Percentiles rank a stretch among this genome's conserved stretches.
Evolutionary conservation across 2,888 invertebrate species (phyloP).

Genomic region (Lasioglossum lativentre): DNA sequence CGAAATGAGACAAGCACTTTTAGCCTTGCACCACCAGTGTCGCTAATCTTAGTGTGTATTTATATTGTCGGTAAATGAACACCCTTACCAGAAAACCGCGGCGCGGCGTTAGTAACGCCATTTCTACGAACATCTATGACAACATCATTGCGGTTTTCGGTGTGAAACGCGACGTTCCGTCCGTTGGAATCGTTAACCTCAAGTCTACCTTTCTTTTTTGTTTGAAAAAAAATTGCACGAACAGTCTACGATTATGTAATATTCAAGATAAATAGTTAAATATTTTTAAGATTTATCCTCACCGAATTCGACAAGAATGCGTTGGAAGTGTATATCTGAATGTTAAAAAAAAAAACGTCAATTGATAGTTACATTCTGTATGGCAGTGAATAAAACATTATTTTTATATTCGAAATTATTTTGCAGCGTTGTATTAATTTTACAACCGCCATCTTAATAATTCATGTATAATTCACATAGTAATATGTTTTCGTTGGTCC

Average conservation of each 20-base stretch:
- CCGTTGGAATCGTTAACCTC: background rate
- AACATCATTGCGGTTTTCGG: slow-evolving; percentile 3
- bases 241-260: background rate
- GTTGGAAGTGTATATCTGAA: no score
- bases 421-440: background rate
- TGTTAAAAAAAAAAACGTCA: no score
- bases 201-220: background rate
- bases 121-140: slow-evolving; percentile 11
- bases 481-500: background rate
- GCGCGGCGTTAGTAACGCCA: background rate
- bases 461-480: background rate
- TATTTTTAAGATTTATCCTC: background rate
- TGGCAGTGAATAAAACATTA: background rate
- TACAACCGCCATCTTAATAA: background rate
- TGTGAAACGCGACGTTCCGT: background rate
- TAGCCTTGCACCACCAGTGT: background rate
- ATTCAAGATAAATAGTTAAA: background rate
- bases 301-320: background rate
- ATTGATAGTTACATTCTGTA: no score
- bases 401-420: background rate
- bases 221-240: background rate
- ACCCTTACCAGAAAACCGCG: background rate
- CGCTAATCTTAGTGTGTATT: background rate
- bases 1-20: background rate
- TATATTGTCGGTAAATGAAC: background rate